Percentiles rank a stretch among this genome's conserved stretches.
These are phyloP conservation scores for Tenualosa ilisha DNA, from an alignment of 2,797 vertebrate species.

Conservation along the genomic window DNA sequence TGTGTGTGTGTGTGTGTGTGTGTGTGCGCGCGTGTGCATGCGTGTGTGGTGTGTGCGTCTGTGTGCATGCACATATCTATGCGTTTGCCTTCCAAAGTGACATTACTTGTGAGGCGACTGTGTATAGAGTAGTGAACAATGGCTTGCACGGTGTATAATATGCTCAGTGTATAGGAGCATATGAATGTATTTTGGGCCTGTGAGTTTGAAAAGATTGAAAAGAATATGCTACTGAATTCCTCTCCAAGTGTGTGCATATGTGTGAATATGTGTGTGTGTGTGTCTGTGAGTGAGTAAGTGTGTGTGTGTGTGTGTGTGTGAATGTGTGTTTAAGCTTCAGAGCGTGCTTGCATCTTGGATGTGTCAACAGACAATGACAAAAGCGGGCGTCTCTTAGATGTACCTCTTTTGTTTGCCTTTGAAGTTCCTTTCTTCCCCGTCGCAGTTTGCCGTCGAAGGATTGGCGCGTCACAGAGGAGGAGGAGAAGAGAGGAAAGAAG, in stretches of 20 bases:
- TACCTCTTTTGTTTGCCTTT: conserved; percentile 9
- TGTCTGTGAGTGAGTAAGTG: neutral
- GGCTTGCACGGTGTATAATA: neutral
- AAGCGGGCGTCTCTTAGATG: neutral
- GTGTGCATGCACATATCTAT: neutral
- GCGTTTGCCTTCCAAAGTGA: neutral
- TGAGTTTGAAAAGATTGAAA: neutral
- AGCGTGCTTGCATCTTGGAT: neutral
- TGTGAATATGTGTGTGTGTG: neutral
- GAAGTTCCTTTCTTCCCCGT: neutral
- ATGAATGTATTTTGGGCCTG: neutral
- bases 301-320: neutral
- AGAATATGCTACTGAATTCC: neutral
- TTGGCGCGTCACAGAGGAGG: neutral
- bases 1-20: conserved; percentile 1
- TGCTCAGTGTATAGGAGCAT: neutral
- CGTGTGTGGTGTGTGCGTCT: neutral
- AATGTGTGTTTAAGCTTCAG: neutral
- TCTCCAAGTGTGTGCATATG: neutral
- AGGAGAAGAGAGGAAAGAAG: neutral
- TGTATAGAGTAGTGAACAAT: neutral
- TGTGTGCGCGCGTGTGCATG: neutral
- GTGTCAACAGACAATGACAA: conserved; percentile 7
- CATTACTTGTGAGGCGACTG: neutral
- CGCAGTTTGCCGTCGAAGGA: neutral